Evolutionary conservation across 2,888 invertebrate species (phyloP).

Genomic region (Scaptomyza parva): DNA sequence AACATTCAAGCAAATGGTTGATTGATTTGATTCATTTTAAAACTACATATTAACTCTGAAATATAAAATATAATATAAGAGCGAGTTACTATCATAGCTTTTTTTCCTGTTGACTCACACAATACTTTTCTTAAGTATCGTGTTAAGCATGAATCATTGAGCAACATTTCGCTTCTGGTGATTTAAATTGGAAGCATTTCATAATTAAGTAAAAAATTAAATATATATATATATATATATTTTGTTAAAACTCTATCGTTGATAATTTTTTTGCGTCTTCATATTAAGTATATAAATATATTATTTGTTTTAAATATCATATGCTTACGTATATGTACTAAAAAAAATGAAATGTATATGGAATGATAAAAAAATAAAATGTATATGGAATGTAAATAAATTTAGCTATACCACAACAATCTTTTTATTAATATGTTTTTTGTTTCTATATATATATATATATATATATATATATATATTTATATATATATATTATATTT

Average conservation of each 20-base stretch:
- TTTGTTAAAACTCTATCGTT: constrained; percentile 42
- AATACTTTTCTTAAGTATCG: constrained; percentile 10
- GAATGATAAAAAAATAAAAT: constrained; percentile 33
- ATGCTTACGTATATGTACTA: constrained; percentile 28
- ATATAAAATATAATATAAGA: constrained; percentile 4
- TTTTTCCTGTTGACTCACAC: constrained; percentile 13
- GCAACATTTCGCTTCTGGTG: constrained; percentile 2
- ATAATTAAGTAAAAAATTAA: constrained; percentile 18
- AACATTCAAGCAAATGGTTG: background rate
- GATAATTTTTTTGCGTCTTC: constrained; percentile 19
- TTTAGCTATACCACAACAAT: constrained; percentile 20
- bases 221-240: constrained; percentile 22
- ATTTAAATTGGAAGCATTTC: constrained; percentile 2
- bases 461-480: too few species aligned
- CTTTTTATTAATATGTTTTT: too few species aligned
- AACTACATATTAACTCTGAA: constrained; percentile 14
- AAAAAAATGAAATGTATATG: constrained; percentile 27
- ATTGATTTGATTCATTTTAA: background rate
- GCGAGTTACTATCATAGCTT: constrained; percentile 12
- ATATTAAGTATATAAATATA: constrained; percentile 7
- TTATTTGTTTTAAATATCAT: constrained; percentile 14
- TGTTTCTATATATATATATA: too few species aligned
- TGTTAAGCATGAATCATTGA: background rate
- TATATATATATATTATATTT: too few species aligned
- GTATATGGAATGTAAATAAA: constrained; percentile 62